Conservation (phyloP, 1,140 invertebrate genomes). For the Ips nitidus region DNA sequence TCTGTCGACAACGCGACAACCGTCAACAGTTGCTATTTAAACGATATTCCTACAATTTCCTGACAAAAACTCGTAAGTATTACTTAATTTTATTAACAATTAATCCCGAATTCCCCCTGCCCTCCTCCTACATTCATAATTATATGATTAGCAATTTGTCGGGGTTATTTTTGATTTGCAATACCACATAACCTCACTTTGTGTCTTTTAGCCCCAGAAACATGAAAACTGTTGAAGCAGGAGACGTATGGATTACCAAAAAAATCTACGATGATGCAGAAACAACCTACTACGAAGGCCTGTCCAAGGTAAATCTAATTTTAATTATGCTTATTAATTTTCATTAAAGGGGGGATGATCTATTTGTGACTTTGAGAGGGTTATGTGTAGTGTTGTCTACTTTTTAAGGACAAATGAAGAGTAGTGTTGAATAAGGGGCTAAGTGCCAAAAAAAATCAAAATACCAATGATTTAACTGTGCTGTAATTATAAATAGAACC, state of each 20-base stretch:
- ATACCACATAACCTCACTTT: too few relatives aligned
- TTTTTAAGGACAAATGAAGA: not conserved
- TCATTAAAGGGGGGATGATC: not conserved
- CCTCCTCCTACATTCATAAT: too few relatives aligned
- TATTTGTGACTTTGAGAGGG: not conserved
- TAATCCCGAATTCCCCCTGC: too few relatives aligned
- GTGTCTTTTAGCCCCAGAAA: not conserved
- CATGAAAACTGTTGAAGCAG: conserved; percentile 39
- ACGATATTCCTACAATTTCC: too few relatives aligned
- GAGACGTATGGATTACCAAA: conserved; percentile 65
- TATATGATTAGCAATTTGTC: too few relatives aligned
- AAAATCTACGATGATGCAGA: conserved; percentile 65
- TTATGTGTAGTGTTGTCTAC: not conserved
- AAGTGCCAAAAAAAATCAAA: not conserved
- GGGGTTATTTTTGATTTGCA: too few relatives aligned
- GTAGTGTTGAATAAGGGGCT: not conserved
- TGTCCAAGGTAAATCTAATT: conserved; percentile 56
- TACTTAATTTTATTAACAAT: too few relatives aligned
- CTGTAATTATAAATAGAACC: too few relatives aligned
- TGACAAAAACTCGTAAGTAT: too few relatives aligned
- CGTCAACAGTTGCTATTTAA: too few relatives aligned
- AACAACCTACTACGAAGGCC: conserved; percentile 59
- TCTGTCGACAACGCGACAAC: too few relatives aligned
- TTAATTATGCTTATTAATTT: not conserved
- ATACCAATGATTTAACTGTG: too few relatives aligned